Base-by-base conservation (phyloP, 1,140 invertebrate species). In the Papilio dardanus region DNA sequence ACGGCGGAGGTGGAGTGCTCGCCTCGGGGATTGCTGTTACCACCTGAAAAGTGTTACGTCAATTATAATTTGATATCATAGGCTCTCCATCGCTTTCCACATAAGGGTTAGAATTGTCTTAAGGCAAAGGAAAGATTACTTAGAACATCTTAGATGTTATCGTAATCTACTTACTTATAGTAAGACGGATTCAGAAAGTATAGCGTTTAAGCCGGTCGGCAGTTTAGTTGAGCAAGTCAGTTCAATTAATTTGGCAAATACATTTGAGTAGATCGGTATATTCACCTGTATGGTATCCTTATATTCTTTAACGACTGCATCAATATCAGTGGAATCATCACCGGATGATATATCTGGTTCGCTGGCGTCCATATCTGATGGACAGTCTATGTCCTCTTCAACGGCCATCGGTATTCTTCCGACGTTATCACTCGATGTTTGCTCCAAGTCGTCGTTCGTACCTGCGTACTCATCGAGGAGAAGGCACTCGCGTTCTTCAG, bases 291-390 rank as follows among this genome's bases (percentile, higher is more conserved):
- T 93, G 69, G 89, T 91, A 78, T 94, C 94, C 76, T 89, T 93
- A 74, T 95, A 95, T 84, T 95, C 94, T 78, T 95, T 94, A 8
- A 95, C 94, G 14, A 94, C 93, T 3, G 93, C 94, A 81, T 95
- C 94, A n/a, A 95, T 94, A 81, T 95, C 94, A 0, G 94, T 94
- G 14, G 94, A 94, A 77, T 93, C 93, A 69, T 94, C 93, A 8
- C 90, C 90, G 1, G 91, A 92, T 6, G 91, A 90, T 30, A 91
- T 76, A 35, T 92, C 93, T 8, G 81, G 86, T n/a, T 91, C 93
- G 50, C 86, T 93, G 37, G 85, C 86, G 75, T 92, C 93, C 0
- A 83, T 81, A 67, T 92, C 87, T 3, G 91, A 89, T 5, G 85
- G 80, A 5, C 87, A 80, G 28, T 90, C 86, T 8, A 83, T 90